Percentiles rank a stretch among this genome's conserved stretches.
These are phyloP conservation scores for Intellagama lesueurii DNA, from an alignment of 2,797 vertebrate genomes.

Conservation along the genomic window DNA sequence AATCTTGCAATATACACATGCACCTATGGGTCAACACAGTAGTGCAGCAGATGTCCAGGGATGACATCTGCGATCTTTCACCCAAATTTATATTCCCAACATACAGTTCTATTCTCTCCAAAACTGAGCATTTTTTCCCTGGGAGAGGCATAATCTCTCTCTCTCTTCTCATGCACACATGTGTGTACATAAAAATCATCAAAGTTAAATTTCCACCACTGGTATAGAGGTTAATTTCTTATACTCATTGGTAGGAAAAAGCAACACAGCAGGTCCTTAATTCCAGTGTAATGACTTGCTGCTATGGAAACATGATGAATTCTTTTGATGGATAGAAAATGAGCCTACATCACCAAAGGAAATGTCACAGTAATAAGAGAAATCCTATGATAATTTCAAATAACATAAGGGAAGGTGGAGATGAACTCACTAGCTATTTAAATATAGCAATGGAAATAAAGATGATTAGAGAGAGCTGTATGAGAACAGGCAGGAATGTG, in stretches of 20 bases:
- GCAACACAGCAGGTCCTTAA: background rate
- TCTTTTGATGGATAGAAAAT: conserved; percentile 44
- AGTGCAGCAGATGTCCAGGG: background rate
- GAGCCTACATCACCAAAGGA: conserved; percentile 38
- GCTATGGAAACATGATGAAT: conserved; percentile 49
- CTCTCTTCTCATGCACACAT: background rate
- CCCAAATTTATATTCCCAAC: background rate
- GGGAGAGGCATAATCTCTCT: background rate
- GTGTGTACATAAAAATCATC: conserved; percentile 18
- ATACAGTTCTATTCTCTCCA: background rate
- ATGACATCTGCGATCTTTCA: too few relatives aligned
- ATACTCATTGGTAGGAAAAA: background rate
- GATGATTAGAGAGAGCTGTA: conserved; percentile 32
- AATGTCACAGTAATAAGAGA: conserved; percentile 47
- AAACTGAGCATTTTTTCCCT: background rate
- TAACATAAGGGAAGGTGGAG: conserved; percentile 23
- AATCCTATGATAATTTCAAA: conserved; percentile 8
- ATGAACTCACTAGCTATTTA: conserved; percentile 42
- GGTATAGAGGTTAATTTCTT: conserved; percentile 20
- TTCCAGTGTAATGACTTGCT: conserved; percentile 40
- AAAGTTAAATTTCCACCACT: conserved; percentile 17
- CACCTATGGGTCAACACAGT: background rate
- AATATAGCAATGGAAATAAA: conserved; percentile 30
- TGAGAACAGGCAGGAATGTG: conserved; percentile 4
- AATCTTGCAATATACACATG: too few relatives aligned